phyloP scores from a whole-genome alignment of 2,113 vertebrate species.

The Psammodynastes pulverulentus region DNA sequence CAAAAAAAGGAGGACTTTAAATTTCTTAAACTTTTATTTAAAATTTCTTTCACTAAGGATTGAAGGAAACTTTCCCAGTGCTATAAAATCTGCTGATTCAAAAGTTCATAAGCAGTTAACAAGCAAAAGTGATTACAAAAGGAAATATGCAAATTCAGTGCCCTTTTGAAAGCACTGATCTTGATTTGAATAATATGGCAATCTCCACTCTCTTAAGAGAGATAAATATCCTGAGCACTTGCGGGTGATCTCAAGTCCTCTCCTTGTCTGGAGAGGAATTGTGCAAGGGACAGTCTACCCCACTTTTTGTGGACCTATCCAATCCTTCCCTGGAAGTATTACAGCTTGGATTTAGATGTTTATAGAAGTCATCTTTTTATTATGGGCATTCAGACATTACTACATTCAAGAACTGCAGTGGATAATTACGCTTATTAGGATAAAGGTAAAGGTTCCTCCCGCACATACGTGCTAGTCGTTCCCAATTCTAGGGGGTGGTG shows the following conservation, averaged over 20 bases:
- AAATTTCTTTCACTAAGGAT: neutral
- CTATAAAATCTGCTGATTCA: neutral
- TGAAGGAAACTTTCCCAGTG: neutral
- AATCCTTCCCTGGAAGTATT: neutral
- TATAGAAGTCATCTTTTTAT: neutral
- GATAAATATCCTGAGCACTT: neutral
- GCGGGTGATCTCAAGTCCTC: neutral
- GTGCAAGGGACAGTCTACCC: neutral
- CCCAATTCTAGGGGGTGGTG: no score
- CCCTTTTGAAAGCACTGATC: neutral
- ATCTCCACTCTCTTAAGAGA: neutral
- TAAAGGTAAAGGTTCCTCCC: no score
- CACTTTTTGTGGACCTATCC: neutral
- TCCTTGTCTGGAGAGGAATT: neutral
- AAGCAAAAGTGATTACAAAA: neutral
- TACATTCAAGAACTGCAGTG: neutral
- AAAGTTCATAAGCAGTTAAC: neutral
- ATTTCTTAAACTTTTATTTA: neutral
- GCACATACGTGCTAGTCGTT: no score
- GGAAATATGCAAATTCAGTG: neutral
- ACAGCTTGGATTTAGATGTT: neutral
- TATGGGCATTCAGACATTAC: neutral
- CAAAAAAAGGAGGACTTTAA: no score
- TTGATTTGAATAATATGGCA: neutral
- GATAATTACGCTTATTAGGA: neutral